Evolutionary conservation across 2,888 invertebrate genomes (phyloP), one percentile per base, ranked within the genome.

Genomic region (Corbicula japonica): DNA sequence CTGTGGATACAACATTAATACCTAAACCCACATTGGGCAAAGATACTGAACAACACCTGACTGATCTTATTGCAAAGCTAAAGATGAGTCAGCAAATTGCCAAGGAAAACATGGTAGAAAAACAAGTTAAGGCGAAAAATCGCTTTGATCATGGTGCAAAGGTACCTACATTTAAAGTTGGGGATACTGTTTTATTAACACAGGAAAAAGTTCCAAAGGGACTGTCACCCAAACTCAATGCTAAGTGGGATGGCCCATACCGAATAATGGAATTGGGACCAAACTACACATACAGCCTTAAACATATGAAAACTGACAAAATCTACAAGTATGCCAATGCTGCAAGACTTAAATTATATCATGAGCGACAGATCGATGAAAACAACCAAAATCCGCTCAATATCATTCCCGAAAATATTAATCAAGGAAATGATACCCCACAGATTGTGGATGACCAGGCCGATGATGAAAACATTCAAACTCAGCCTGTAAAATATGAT

Each of bases 211-310:
- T 44, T 21, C 18, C 44, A 41, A 32, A 26, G 35, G 76, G 76
- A 1, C 52, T 76, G 10, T 78, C 71, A 18, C 41, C 32, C 15
- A 83, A 83, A 54, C 50, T 83, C 4, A 28, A 35, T 30, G 26
- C 60, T 12, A 78, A 76, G 60, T 80, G 52, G 48, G 35, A 26
- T 26, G 80, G 80, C 1, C 80, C 78, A 6, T 80, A 38, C 30
- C 5, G 41, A n/a, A 78, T 84, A 10, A 30, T 38, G 5, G 62
- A 69, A 28, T 6, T 38, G 35, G 80, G 75, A 12, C 71, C 80
- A 50, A 71, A 80, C 30, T 61, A n/a, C 30, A 83, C 83, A 2
- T 77, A 83, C 61, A 70, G 72, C 50, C 70, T 83, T 60, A 26
- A n/a, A 41, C 63, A n/a, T 76, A 3, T 21, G 46, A 15, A 38